A percentile compares a stretch with the other conserved stretches of the same genome.
phyloP scores from a whole-genome alignment of 2,888 invertebrate species.

The Leptopilina syphax region DNA sequence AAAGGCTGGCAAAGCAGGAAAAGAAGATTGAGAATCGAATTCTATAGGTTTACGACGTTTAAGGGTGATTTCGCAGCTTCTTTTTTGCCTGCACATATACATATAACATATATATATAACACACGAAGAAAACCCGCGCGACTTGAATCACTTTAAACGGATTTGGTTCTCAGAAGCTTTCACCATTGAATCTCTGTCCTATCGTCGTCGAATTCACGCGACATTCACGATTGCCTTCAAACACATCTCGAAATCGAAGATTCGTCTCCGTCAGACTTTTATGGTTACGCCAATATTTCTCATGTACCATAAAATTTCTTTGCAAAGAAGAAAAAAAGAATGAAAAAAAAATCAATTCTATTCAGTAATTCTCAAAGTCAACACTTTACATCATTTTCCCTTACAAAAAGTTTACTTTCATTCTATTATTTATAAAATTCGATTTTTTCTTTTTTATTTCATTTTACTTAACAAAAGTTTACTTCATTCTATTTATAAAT shows the following conservation, averaged over 20 bases:
- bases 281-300: constrained; percentile 13
- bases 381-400: not conserved
- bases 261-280: constrained; percentile 30
- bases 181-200: constrained; percentile 33
- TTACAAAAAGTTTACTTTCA: not conserved
- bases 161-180: constrained; percentile 37
- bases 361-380: not conserved
- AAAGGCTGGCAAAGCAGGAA: constrained; percentile 23
- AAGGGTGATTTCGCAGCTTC: constrained; percentile 32
- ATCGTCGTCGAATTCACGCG: constrained; percentile 35
- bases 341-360: constrained; percentile 3
- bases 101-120: no score
- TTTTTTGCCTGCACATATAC: constrained; percentile 4
- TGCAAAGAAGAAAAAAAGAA: no score
- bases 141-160: constrained; percentile 41
- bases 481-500: no score
- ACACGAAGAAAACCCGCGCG: constrained; percentile 3
- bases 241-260: constrained; percentile 25
- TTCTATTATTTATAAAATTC: no score
- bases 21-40: constrained; percentile 39
- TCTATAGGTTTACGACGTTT: constrained; percentile 37
- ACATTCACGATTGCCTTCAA: constrained; percentile 19
- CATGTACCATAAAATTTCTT: not conserved
- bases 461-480: no score
- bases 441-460: no score